Evolutionary conservation across 2,888 invertebrate genomes (phyloP), one percentile per base, ranked within the genome.

Genomic region (Catocala sponsa): DNA sequence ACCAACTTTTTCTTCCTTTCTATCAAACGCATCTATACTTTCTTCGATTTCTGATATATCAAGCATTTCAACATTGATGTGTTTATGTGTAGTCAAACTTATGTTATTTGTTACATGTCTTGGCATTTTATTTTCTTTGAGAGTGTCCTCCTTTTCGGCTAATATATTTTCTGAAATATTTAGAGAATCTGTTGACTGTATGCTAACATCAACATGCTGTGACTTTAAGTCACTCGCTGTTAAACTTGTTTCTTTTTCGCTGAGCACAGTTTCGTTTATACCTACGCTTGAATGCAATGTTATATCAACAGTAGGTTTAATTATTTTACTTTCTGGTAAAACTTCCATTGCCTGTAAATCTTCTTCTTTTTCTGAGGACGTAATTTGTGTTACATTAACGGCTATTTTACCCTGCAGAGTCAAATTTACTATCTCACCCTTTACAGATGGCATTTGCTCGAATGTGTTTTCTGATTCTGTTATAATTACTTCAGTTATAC

Each of bases 311-410:
- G 59, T 68, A 12, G 81, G 80, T 35, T 55, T 54, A 9, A 82
- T 71, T 13, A 52, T 61, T 75, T 79, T 82, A 43, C 50, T 55
- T 53, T 84, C 84, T 6, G 79, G 70, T 46, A 80, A 55, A 15
- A 59, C 61, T 43, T 80, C 74, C 33, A 67, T 68, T 42, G 67
- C 48, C 11, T 72, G 58, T 15, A 80, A 70, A 64, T 76, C 73
- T 55, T 79, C 82, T 78, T 91, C 92, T 70, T 82, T 88, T 65
- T 96, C 96, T 25, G 91, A 90, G 0, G 88, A 65, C 25, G 91
- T 87, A 9, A 81, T 65, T 78, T 86, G 80, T 46, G 78, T 81
- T 6, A 95, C 82, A 42, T 90, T 84, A 12, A 95, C 85, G 57
- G 94, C 90, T 59, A 85, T 89, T 64, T 88, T 91, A 57, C 89